phyloP scores from a whole-genome alignment of 2,888 invertebrate species.

The Lamellibrachia columna region DNA sequence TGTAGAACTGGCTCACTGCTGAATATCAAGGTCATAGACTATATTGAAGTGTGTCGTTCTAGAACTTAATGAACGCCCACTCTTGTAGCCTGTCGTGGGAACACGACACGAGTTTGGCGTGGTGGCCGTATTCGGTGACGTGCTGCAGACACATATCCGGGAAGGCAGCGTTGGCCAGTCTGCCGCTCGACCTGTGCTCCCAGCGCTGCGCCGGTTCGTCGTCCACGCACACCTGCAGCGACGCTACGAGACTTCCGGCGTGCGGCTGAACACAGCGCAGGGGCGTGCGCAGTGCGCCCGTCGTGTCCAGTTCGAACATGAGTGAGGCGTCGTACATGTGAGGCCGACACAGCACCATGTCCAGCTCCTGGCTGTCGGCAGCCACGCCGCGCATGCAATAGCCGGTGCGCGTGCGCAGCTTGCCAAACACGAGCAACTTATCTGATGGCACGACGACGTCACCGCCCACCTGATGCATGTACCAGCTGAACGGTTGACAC shows the following conservation, averaged over 20 bases:
- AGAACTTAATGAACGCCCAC: slow-evolving; percentile 8
- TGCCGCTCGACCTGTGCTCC: neutral
- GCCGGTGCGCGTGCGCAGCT: slow-evolving; percentile 33
- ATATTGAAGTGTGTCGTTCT: neutral
- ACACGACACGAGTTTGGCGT: neutral
- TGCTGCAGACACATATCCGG: neutral
- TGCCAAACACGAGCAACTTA: slow-evolving; percentile 32
- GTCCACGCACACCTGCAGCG: neutral
- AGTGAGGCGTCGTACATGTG: slow-evolving; percentile 38
- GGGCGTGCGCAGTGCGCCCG: slow-evolving; percentile 23
- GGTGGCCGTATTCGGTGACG: neutral
- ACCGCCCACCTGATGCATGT: slow-evolving; percentile 33
- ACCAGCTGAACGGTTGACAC: slow-evolving; percentile 34
- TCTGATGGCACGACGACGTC: slow-evolving; percentile 32
- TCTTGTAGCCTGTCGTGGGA: neutral
- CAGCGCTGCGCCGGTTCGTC: neutral
- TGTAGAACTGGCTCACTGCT: neutral
- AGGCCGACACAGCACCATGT: slow-evolving; percentile 38
- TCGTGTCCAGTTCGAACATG: slow-evolving; percentile 37
- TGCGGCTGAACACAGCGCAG: neutral
- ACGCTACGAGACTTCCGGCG: neutral
- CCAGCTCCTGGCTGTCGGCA: slow-evolving; percentile 26
- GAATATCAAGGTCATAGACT: neutral
- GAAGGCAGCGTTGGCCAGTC: neutral
- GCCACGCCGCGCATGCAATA: slow-evolving; percentile 31